phyloP scores from a whole-genome alignment of 2,113 vertebrate species.

The Myotis davidii region DNA sequence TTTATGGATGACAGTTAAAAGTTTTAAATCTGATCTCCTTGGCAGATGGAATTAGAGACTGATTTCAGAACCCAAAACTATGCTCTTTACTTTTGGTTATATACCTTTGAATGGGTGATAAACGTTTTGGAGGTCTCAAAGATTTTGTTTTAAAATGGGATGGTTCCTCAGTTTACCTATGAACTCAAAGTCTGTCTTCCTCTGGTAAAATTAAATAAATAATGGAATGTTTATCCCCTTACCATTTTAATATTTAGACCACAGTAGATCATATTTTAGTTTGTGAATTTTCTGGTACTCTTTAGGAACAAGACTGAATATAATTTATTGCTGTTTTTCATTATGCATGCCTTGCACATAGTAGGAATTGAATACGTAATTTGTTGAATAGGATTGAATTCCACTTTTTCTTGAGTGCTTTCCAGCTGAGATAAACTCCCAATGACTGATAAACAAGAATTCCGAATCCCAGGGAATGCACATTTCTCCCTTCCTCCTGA shows the following conservation, averaged over 20 bases:
- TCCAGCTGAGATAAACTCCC: slow-evolving; percentile 10
- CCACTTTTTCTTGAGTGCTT: background rate
- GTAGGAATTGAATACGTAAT: slow-evolving; percentile 17
- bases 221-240: slow-evolving; percentile 48
- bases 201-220: background rate
- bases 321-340: background rate
- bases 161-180: background rate
- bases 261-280: slow-evolving; percentile 56
- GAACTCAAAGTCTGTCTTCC: background rate
- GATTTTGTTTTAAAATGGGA: slow-evolving; percentile 46
- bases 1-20: background rate
- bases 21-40: background rate
- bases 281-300: slow-evolving; percentile 59
- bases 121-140: background rate
- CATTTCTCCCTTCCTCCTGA: slow-evolving; percentile 58
- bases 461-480: background rate
- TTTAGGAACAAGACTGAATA: slow-evolving; percentile 54
- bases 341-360: background rate
- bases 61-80: slow-evolving; percentile 12
- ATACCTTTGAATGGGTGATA: background rate
- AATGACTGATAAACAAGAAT: slow-evolving; percentile 8
- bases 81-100: background rate
- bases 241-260: slow-evolving; percentile 70
- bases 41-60: background rate
- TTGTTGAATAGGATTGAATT: background rate